Evolutionary conservation across 1,140 invertebrate genomes (phyloP), one percentile per base, ranked within the genome.

Genomic region (Sinonovacula constricta): DNA sequence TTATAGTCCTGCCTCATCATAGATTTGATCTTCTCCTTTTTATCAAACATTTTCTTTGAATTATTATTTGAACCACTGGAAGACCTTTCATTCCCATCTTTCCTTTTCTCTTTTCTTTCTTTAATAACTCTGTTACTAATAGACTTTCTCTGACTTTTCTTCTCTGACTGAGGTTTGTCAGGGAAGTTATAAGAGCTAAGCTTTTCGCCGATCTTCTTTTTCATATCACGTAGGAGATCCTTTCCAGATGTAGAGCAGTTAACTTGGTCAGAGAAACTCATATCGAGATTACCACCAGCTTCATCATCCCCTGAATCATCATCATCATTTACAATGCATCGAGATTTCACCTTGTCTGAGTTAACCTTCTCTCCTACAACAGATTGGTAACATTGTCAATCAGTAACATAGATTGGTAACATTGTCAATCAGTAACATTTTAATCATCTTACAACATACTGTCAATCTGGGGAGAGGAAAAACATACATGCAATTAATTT

Each of bases 121-220:
- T n/a, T n/a, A n/a, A n/a, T n/a, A n/a, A n/a, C 26, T 59, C 31
- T 36, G n/a, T 33, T 10, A 54, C 12, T 33, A 18, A 5, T 10
- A 3, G 51, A 33, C 7, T 31, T 54, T 59, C 28, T 39, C 34
- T 31, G 31, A 14, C n/a, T 15, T 54, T 66, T 75, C 31, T 49
- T 76, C 63, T 56, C 62, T 65, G 51, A 57, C 1, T n/a, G 39
- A 24, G 60, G 59, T 31, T 24, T 76, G 24, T 76, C 63, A 14
- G 62, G 33, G 34, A 76, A 76, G 24, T 76, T 57, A 49, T 76
- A 76, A 39, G 66, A 57, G 3, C 60, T 30, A 5, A 76, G 72
- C 31, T 76, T 65, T 59, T 54, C 72, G 65, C 67, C 72, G 49
- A 76, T 76, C 49, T 76, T 76, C 59, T 76, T 76, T 34, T 76